Conservation (phyloP, 2,888 invertebrate genomes). For the Eulithis prunata region DNA sequence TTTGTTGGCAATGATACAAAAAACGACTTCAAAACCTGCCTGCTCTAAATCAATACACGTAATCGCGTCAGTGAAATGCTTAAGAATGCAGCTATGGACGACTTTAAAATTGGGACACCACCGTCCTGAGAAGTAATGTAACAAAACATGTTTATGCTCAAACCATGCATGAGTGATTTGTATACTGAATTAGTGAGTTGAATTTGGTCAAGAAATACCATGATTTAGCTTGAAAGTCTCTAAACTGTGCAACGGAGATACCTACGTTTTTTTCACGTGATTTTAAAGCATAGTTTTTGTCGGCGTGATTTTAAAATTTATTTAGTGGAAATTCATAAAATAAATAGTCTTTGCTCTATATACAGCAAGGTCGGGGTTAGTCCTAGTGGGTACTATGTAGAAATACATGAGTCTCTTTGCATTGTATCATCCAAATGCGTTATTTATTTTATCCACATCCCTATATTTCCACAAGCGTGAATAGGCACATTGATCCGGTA, state of each 20-base stretch:
- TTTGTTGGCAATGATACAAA: constrained; percentile 38
- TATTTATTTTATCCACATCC: constrained; percentile 35
- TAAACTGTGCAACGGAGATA: no score
- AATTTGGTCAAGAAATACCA: no score
- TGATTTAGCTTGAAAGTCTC: no score
- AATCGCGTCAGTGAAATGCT: constrained; percentile 29
- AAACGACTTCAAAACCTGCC: constrained; percentile 33
- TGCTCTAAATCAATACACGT: constrained; percentile 38
- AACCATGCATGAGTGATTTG: no score
- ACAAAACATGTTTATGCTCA: not conserved
- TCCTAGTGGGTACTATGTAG: not conserved
- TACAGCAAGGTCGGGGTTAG: no score
- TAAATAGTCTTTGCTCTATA: no score
- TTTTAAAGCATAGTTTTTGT: no score
- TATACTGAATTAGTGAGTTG: no score
- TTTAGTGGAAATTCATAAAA: no score
- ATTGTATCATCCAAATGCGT: constrained; percentile 2
- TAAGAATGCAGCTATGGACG: constrained; percentile 30
- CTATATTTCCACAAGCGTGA: constrained; percentile 48
- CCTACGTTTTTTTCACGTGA: no score
- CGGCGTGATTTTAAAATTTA: no score
- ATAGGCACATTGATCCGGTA: constrained; percentile 60
- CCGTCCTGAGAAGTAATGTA: not conserved
- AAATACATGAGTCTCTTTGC: not conserved
- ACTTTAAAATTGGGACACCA: constrained; percentile 14